Evolutionary conservation across 2,888 invertebrate genomes (phyloP).

Genomic region (Acleris literana): DNA sequence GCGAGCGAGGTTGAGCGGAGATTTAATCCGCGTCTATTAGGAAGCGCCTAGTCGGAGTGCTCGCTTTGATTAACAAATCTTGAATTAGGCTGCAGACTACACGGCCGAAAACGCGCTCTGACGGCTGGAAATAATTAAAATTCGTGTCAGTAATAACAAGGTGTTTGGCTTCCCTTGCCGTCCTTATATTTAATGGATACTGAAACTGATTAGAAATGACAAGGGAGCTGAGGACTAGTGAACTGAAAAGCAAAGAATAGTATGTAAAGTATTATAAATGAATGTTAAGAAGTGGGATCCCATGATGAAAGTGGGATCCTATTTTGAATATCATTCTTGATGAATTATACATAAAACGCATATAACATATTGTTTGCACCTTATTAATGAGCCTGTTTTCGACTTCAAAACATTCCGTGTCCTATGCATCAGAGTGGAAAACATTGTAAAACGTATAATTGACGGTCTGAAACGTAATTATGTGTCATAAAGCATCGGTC

Average conservation of each 20-base stretch:
- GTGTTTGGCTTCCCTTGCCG: conserved; percentile 35
- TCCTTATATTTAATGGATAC: no score
- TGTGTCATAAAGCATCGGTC: conserved; percentile 57
- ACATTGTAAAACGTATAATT: conserved; percentile 58
- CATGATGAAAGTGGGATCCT: no score
- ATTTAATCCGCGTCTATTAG: conserved; percentile 62
- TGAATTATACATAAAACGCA: no score
- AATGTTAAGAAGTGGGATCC: no score
- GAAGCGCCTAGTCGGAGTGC: conserved; percentile 46
- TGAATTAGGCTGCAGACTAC: conserved; percentile 31
- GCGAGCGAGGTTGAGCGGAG: conserved; percentile 50
- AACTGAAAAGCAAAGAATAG: no score
- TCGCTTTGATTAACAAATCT: conserved; percentile 51
- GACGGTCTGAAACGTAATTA: conserved; percentile 59
- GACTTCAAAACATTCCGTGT: conserved; percentile 42
- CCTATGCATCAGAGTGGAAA: conserved; percentile 51
- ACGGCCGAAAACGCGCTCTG: conserved; percentile 8
- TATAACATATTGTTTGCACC: conserved; percentile 15
- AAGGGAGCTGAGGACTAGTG: no score
- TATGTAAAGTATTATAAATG: no score
- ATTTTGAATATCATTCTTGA: no score
- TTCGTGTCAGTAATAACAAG: conserved; percentile 43
- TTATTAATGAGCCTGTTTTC: conserved; percentile 43
- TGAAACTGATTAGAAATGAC: no score
- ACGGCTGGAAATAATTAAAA: conserved; percentile 39